Evolutionary conservation across 2,113 vertebrate species (phyloP), one percentile per base, ranked within the genome.

Genomic region (Struthio camelus): DNA sequence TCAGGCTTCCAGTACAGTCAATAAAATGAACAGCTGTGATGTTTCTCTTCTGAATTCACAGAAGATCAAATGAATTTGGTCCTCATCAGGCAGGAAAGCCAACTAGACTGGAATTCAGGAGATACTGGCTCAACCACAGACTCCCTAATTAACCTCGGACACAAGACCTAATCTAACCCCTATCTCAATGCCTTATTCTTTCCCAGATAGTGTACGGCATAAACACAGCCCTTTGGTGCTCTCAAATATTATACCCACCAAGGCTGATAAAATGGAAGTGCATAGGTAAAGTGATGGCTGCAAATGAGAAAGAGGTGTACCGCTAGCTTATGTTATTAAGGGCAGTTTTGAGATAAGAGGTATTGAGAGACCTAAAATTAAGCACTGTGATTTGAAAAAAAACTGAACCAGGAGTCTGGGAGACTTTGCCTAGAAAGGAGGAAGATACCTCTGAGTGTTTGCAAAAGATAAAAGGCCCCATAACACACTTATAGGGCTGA

Each of bases 1-100:
- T 85, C 77, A 69, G 61, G 38, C 51, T 91, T 92, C 89, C 84
- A 75, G 59, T 84, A 53, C 59, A 89, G 94, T 86, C 93, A 80
- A 67, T 92, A 80, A 64, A 88, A 67, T 34, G 67, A 66, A 27
- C 65, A 88, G 30, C 46, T 62, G 67, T 28, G 72, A 66, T 93
- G 58, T 85, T 94, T 95, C 66, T 77, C 40, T 70, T 65, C 53
- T 30, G 53, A 16, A 87, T 77, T 28, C 79, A 78, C 46, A 58
- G 64, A 66, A 86, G 91, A 46, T 61, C 75, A 77, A 79, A 81
- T 61, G 46, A 91, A 70, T 36, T 59, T 83, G 71, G 16, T 46
- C 73, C 22, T 83, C 82, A 86, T 75, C 84, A 87, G 70, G 58
- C 36, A 62, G 51, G 66, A 65, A 28, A 85, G 23, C 44, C 83